phyloP scores from a whole-genome alignment of 2,888 invertebrate species.

The Megalurothrips usitatus region DNA sequence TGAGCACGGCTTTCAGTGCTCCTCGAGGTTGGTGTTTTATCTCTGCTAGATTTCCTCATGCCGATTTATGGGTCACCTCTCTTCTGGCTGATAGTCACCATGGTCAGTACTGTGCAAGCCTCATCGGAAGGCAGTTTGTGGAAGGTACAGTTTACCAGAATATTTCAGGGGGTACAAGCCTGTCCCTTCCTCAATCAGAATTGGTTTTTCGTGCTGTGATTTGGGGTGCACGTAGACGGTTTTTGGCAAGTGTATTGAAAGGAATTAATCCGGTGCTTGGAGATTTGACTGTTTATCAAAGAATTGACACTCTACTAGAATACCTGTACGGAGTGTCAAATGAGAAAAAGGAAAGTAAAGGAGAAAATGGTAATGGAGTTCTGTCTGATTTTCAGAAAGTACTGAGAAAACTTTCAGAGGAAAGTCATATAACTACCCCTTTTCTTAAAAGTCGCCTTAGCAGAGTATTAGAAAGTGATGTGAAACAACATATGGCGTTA shows the following conservation, averaged over 20 bases:
- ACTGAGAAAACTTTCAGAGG: background rate
- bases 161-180: background rate
- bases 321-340: background rate
- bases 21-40: background rate
- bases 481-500: background rate
- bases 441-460: background rate
- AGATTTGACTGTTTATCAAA: background rate
- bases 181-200: background rate
- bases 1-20: background rate
- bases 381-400: background rate
- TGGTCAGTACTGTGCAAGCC: background rate
- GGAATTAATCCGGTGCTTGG: background rate
- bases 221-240: background rate
- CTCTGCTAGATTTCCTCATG: background rate
- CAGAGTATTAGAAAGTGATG: conserved; percentile 1
- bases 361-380: background rate
- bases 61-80: background rate
- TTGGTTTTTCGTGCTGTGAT: background rate
- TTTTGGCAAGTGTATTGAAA: background rate
- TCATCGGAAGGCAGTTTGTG: background rate
- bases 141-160: background rate
- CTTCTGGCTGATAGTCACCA: background rate
- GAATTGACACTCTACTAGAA: background rate
- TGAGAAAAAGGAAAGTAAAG: background rate
- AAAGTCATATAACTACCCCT: background rate